Base-by-base conservation (phyloP, 1,140 invertebrate species). In the Philotrypesis tridentata region DNA sequence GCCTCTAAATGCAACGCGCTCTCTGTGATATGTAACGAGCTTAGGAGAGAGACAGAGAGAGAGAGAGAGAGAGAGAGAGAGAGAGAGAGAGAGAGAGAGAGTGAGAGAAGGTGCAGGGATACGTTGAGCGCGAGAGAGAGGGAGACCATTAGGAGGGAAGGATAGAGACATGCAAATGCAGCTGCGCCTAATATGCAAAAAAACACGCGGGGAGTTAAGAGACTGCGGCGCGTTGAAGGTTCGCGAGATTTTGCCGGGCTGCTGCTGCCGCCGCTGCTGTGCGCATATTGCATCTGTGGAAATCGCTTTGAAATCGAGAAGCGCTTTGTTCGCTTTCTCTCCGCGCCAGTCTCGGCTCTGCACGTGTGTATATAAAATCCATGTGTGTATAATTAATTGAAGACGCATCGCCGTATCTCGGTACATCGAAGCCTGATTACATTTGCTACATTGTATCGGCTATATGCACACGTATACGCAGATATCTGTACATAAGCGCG, bases 1-100 rank as follows among this genome's bases (percentile, higher is more conserved):
- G 63, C 80, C 80, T 48, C 61, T 23, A 70, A 76, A 75, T 81
- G 60, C 25, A 33, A 25, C 33, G 68, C 8, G 48, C 14, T n/a
- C 48, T 55, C 43, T 14, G 11, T 48, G 9, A 48, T 48, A n/a
- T n/a, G 40, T 1, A 11, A 23, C n/a, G 48, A 61, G 27, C 17
- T 14, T 55, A 17, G 31, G 60, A 37, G 27, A 31, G 2, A 33
- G 8, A 74, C 14, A 31, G 12, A 48, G 70, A 43, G 8, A 40
- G 17, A 27, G 17, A 37, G 33, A 37, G 3, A 37, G 9, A 29
- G 8, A 12, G 29, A 29, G 9, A 6, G 9, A 12, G 12, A 5
- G 4, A 27, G 61, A 27, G 27, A 61, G 63, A 48, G n/a, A 23
- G 25, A 33, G 4, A 25, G n/a, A n/a, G n/a, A n/a, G n/a, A n/a